Percentiles rank a stretch among this genome's conserved stretches.
These are phyloP conservation scores for Anas platyrhynchos DNA, from an alignment of 2,113 vertebrate species.

Conservation along the genomic window DNA sequence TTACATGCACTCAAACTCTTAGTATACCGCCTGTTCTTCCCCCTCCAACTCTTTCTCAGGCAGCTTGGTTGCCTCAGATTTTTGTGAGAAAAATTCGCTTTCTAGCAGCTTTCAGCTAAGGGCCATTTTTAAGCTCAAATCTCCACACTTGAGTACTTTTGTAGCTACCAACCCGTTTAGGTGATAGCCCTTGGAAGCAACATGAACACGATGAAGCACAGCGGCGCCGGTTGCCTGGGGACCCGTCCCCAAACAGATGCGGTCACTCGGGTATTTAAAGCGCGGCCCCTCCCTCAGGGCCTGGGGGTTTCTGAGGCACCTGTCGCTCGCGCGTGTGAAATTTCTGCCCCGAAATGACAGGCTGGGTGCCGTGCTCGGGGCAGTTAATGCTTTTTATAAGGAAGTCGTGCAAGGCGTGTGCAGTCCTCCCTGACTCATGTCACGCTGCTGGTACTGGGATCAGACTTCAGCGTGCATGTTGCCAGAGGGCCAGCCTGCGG, in stretches of 20 bases:
- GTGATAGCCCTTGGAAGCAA: no score
- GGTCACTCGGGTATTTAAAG: constrained; percentile 74
- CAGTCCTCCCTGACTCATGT: constrained; percentile 16
- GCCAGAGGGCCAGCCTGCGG: background rate
- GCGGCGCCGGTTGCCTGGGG: constrained; percentile 57
- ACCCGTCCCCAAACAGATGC: constrained; percentile 73
- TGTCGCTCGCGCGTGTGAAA: constrained; percentile 54
- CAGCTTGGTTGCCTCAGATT: background rate
- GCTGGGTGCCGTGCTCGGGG: background rate
- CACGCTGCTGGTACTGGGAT: background rate
- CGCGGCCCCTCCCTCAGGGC: background rate
- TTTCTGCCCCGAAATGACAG: constrained; percentile 55
- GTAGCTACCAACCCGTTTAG: background rate
- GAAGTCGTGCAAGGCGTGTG: background rate
- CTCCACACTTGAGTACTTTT: background rate
- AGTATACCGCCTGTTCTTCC: background rate
- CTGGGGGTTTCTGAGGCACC: constrained; percentile 44
- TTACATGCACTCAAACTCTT: background rate
- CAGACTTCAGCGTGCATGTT: accelerated
- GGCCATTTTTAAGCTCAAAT: background rate
- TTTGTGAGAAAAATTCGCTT: background rate
- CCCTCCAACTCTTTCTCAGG: background rate
- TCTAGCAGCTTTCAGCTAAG: background rate
- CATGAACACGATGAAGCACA: no score
- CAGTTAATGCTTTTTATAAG: background rate